Base-by-base conservation (phyloP, 2,888 invertebrate genomes). In the Chironomus tentans region DNA sequence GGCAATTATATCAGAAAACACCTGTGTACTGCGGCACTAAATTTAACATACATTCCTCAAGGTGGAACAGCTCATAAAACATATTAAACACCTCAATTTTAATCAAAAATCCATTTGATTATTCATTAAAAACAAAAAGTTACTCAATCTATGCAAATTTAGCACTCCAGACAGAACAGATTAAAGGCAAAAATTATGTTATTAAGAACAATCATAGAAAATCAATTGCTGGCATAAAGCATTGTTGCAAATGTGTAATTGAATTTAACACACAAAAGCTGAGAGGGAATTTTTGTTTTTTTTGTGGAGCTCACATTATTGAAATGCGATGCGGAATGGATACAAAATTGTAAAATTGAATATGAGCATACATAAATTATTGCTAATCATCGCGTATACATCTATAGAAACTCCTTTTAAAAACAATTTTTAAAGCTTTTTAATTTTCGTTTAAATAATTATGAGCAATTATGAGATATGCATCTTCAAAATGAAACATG, bases 361-460 rank as follows among this genome's bases (percentile, higher is more conserved):
- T 56, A 18, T 18, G 56, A 70, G 24, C 50, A 48, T 56, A 70
- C 18, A 70, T 70, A 70, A 70, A 56, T 70, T 70, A 70, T 70
- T 68, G 46, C 22, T 46, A 68, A 68, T 68, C 46, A 38, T 68
- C 68, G 15, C 13, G 28, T 68, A 56, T 56, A 18, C 6, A 65
- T 65, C 21, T 65, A 24, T 22, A 65, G 56, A 15, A 56, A 56
- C 56, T 56, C n/a, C 56, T 56, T 18, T 18, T 50, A 13, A 48
- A 48, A 48, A 48, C 13, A 48, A 48, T 50, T 50, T 50, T 50
- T 7, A 48, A 48, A 48, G 15, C 50, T 15, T 50, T 50, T 50
- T n/a, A 15, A 50, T 56, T 56, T 56, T 56, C 18, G 5, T 18
- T 56, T 56, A 6, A 56, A 56, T 18, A 56, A 56, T 15, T 56